phyloP scores from a whole-genome alignment of 2,888 invertebrate species.

The Theodoxus fluviatilis region DNA sequence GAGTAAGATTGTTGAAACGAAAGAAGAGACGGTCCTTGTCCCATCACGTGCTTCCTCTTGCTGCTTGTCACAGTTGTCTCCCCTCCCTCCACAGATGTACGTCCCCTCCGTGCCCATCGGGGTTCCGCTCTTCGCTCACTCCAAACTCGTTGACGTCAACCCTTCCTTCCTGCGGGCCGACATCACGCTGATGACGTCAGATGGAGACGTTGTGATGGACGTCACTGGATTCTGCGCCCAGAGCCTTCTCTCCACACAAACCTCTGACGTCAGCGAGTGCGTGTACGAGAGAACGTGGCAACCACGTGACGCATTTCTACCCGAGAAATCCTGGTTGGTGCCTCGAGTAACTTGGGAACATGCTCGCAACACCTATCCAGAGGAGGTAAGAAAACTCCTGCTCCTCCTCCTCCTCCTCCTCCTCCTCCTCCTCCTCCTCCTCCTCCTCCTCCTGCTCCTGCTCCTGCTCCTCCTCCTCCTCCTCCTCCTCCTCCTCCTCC shows the following conservation, averaged over 20 bases:
- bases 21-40: no score
- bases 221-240: conserved; percentile 18
- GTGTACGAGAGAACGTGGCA: conserved; percentile 26
- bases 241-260: conserved; percentile 6
- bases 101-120: conserved; percentile 1
- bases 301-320: conserved; percentile 19
- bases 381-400: conserved; percentile 13
- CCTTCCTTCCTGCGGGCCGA: conserved; percentile 8
- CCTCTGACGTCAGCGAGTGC: conserved; percentile 18
- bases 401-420: no score
- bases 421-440: no score
- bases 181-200: conserved; percentile 3
- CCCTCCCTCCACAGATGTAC: no score
- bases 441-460: no score
- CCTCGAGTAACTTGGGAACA: conserved; percentile 4
- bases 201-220: conserved; percentile 22
- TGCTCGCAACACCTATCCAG: conserved; percentile 18
- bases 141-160: not conserved
- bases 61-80: no score
- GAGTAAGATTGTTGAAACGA: no score
- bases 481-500: no score
- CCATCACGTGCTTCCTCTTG: no score
- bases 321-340: not conserved
- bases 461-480: no score
- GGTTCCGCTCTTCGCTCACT: not conserved